Evolutionary conservation across 2,797 vertebrate species (phyloP).

Genomic region (Cottoperca gobio): DNA sequence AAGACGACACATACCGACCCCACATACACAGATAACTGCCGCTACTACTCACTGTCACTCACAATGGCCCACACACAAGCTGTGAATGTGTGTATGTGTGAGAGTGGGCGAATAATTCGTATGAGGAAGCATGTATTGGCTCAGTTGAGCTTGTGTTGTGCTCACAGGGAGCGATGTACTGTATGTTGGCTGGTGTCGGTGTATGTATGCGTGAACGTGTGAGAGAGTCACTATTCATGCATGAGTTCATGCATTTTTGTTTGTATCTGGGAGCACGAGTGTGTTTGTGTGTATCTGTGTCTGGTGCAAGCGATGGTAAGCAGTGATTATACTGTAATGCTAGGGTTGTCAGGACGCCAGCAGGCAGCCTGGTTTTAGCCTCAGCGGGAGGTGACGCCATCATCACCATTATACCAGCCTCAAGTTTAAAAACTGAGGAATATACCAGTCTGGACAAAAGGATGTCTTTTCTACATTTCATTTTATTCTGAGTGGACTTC

Average conservation of each 20-base stretch:
- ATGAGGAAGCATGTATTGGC: constrained; percentile 11
- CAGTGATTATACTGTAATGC: constrained; percentile 77
- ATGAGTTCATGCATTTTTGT: constrained; percentile 40
- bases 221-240: constrained; percentile 36
- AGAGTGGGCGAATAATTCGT: constrained; percentile 44
- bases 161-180: constrained; percentile 12
- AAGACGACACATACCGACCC: constrained; percentile 58
- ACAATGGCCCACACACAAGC: constrained; percentile 68
- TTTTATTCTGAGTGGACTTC: constrained; percentile 45
- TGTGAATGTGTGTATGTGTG: constrained; percentile 49
- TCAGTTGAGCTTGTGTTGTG: constrained; percentile 29
- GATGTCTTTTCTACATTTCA: constrained; percentile 29
- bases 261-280: constrained; percentile 13
- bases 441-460: constrained; percentile 57
- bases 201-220: neutral
- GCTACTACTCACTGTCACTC: constrained; percentile 66
- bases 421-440: constrained; percentile 54
- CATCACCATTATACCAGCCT: constrained; percentile 68
- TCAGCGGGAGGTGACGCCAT: constrained; percentile 69
- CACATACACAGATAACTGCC: constrained; percentile 58
- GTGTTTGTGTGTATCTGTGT: constrained; percentile 27
- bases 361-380: constrained; percentile 78
- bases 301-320: constrained; percentile 56
- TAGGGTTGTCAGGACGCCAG: constrained; percentile 79
- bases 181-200: neutral